phyloP scores from a whole-genome alignment of 30 jellyfish, hydroid and myxozoan genomes.

The Phacellophora camtschatica region DNA sequence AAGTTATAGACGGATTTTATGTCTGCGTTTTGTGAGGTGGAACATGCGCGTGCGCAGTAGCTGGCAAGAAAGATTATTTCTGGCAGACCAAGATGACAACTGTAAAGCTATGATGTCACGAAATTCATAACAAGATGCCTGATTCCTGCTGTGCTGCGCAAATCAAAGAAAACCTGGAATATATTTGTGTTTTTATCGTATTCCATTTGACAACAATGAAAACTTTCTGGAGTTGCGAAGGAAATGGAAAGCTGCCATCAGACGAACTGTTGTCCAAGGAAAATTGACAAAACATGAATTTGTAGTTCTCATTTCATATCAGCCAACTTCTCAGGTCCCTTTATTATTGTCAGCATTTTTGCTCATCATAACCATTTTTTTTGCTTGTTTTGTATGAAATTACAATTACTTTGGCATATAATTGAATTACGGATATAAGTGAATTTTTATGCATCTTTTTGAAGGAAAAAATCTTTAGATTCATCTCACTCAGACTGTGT shows the following conservation, averaged over 20 bases:
- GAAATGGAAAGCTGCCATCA: slow-evolving; percentile 29
- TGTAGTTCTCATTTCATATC: slow-evolving; percentile 28
- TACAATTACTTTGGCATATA: background rate
- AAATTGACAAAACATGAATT: slow-evolving; percentile 11
- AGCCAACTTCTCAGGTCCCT: background rate
- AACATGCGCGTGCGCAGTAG: slow-evolving; percentile 10
- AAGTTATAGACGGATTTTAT: slow-evolving; percentile 25
- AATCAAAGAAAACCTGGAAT: slow-evolving; percentile 11
- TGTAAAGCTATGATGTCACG: no score
- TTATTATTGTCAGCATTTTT: background rate
- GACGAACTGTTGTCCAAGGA: slow-evolving; percentile 20
- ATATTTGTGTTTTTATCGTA: background rate
- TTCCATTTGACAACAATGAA: slow-evolving; percentile 15
- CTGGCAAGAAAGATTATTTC: slow-evolving; percentile 16
- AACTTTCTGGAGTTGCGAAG: slow-evolving; percentile 9
- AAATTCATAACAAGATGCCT: no score
- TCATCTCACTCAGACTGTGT: slow-evolving; percentile 25
- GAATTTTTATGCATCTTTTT: background rate
- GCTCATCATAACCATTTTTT: background rate
- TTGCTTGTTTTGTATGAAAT: background rate
- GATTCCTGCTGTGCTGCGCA: slow-evolving; percentile 8
- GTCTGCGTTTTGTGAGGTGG: background rate
- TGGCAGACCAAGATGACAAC: slow-evolving; percentile 18
- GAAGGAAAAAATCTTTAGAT: slow-evolving; percentile 3
- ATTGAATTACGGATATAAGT: background rate